Percentiles rank a stretch among this genome's conserved stretches.
Evolutionary conservation across 2,797 vertebrate species (phyloP).

Genomic region (Hozukius guyotensis): DNA sequence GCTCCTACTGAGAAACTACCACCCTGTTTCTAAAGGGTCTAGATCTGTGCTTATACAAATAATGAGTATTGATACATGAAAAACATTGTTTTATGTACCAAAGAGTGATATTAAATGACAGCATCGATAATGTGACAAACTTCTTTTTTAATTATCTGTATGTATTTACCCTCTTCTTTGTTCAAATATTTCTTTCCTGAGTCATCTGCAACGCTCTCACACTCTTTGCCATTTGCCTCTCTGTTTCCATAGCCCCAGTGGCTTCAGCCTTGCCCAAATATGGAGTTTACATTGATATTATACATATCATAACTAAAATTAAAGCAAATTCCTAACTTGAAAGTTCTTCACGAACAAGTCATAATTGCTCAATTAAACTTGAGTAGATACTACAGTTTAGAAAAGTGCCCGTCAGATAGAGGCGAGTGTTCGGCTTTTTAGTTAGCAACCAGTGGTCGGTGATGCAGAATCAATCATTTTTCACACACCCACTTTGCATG

Average conservation of each 20-base stretch:
- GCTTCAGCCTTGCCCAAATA: neutral
- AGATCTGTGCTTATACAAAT: neutral
- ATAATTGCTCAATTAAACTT: neutral
- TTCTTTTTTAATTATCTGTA: slow-evolving; percentile 10
- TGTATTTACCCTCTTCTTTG: neutral
- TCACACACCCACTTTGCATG: neutral
- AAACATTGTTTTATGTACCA: neutral
- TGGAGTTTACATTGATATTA: neutral
- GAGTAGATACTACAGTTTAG: neutral
- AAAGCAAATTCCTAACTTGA: neutral
- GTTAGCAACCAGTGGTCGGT: neutral
- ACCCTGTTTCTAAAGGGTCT: neutral
- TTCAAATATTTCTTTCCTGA: neutral
- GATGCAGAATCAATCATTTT: neutral
- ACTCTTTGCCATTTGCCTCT: neutral
- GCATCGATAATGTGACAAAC: neutral
- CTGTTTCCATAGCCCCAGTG: neutral
- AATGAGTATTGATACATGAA: neutral
- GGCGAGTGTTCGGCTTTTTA: neutral
- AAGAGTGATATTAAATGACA: neutral
- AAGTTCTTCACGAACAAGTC: neutral
- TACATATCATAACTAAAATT: neutral
- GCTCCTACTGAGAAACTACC: neutral
- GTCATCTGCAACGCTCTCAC: neutral
- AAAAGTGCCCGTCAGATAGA: neutral